Conservation (phyloP, 2,797 vertebrate species). For the Cyprinodon diabolis region DNA sequence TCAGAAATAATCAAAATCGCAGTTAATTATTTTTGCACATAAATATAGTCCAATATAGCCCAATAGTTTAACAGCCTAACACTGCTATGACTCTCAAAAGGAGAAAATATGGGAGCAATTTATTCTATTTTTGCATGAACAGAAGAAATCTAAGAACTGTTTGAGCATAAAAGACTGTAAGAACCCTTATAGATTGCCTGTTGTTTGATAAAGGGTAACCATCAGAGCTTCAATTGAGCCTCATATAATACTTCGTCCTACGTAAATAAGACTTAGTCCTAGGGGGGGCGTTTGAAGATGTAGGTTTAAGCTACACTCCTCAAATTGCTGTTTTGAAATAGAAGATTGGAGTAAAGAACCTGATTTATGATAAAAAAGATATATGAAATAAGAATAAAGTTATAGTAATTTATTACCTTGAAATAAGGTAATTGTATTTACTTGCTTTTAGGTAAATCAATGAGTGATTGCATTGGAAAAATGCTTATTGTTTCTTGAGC, state of each 20-base stretch:
- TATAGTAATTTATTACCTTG: slow-evolving; percentile 20
- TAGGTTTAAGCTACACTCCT: slow-evolving; percentile 29
- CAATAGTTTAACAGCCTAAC: background rate
- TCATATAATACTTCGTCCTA: slow-evolving; percentile 16
- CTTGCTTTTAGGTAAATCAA: slow-evolving; percentile 46
- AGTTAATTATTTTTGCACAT: background rate
- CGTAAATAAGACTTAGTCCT: slow-evolving; percentile 31
- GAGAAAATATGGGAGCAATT: slow-evolving; percentile 25
- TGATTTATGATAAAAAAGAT: slow-evolving; percentile 24
- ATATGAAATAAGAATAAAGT: slow-evolving; percentile 7
- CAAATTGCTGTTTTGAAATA: slow-evolving; percentile 28
- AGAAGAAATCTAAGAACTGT: slow-evolving; percentile 34
- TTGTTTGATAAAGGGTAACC: slow-evolving; percentile 27
- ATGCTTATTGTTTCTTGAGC: slow-evolving; percentile 39
- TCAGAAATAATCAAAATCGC: no score
- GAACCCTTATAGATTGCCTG: slow-evolving; percentile 26
- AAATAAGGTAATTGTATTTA: slow-evolving; percentile 30
- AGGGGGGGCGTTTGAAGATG: slow-evolving; percentile 50
- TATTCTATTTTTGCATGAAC: slow-evolving; percentile 43
- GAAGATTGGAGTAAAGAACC: slow-evolving; percentile 10
- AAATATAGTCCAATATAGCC: background rate
- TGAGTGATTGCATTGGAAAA: slow-evolving; percentile 40
- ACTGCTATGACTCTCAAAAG: background rate
- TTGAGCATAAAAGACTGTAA: slow-evolving; percentile 36
- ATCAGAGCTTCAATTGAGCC: slow-evolving; percentile 42